Base-by-base conservation (phyloP, 1,140 invertebrate species). In the Reticulitermes speratus region DNA sequence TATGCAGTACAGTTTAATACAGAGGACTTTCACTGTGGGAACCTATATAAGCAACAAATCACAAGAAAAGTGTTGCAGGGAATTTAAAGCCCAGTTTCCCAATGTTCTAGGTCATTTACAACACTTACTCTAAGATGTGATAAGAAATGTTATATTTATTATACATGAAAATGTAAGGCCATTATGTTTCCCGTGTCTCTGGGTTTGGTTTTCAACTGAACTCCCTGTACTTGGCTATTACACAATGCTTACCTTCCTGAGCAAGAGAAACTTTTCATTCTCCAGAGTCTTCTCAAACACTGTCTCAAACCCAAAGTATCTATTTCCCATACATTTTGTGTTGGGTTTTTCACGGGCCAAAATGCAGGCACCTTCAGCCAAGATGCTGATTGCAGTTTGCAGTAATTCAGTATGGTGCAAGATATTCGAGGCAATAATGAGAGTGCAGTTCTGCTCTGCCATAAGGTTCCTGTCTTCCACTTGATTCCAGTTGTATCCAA, bases 391-490 rank as follows among this genome's bases (percentile, higher is more conserved):
- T 38, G 84, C 84, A 48, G 44, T 84, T 45, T 90, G 84, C 1
- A 92, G 83, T 3, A 88, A 84, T 19, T 87, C 69, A 7, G 11
- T 83, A 32, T 88, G 89, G 0, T 88, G 87, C 2, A 91, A 44
- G 0, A 93, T 86, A 82, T 89, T 87, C 9, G 88, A 86, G 21
- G 89, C 93, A 84, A 94, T 89, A 12, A 93, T 91, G 25, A 96
- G 89, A 5, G 94, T 88, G 14, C 92, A 91, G 81, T 94, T 94
- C 0, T 91, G 91, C 87, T 95, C 94, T 0, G 89, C 88, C 16
- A 89, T 88, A 3, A 95, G 21, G 88, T 94, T 95, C 86, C 93
- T 94, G 44, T 93, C 92, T 85, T 96, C 94, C 0, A 94, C 89
- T 11, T 92, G 19, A 96, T 91, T 48, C 92, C 92, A 1, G 89